phyloP scores from a whole-genome alignment of 2,888 invertebrate genomes.

The Scaptomyza reducta region DNA sequence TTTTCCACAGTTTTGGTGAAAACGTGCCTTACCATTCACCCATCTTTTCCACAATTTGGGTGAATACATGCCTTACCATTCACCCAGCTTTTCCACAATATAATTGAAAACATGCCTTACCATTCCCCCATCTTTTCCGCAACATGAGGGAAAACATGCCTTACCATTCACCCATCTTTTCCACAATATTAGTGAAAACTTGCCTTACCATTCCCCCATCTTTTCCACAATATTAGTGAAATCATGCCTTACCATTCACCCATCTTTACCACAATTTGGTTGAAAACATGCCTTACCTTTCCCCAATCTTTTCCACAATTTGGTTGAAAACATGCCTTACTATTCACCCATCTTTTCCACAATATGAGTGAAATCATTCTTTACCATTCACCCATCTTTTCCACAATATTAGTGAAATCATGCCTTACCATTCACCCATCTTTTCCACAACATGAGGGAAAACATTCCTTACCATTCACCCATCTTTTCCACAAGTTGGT shows the following conservation, averaged over 20 bases:
- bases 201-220: too few species aligned
- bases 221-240: constrained; percentile 69
- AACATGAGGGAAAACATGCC: constrained; percentile 64
- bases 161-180: background rate
- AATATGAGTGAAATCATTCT: constrained; percentile 63
- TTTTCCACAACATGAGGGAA: constrained; percentile 69
- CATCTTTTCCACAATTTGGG: constrained; percentile 84
- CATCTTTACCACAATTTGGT: constrained; percentile 84
- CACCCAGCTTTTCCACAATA: constrained; percentile 60
- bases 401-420: constrained; percentile 67
- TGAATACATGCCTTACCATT: too few species aligned
- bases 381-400: background rate
- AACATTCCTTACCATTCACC: too few species aligned
- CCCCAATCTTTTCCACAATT: constrained; percentile 80
- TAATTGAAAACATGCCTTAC: too few species aligned
- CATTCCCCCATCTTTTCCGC: background rate
- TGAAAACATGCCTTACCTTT: too few species aligned
- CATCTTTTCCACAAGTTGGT: constrained; percentile 68
- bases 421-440: too few species aligned
- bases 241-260: too few species aligned
- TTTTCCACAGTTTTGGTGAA: constrained; percentile 85
- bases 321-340: constrained; percentile 65
- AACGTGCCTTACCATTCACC: too few species aligned
- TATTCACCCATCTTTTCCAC: background rate
- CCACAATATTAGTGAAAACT: constrained; percentile 67